Percentiles rank a stretch among this genome's conserved stretches.
Evolutionary conservation across 2,797 vertebrate genomes (phyloP).

Genomic region (Scleropages formosus): DNA sequence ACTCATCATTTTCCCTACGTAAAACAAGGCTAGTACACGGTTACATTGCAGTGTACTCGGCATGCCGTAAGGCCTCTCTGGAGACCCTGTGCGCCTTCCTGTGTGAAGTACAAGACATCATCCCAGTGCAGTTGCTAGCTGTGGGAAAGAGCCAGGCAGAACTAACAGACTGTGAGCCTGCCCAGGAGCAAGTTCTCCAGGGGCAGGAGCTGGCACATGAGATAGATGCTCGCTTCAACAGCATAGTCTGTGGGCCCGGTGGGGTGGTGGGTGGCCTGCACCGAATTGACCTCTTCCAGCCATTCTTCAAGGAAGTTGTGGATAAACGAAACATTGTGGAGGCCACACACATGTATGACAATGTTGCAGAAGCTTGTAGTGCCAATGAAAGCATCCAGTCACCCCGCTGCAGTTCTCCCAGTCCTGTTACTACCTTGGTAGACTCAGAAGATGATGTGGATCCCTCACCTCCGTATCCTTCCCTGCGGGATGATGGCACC

Average conservation of each 20-base stretch:
- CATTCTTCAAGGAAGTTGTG: constrained; percentile 85
- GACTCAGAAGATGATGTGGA: constrained; percentile 91
- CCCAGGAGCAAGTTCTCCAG: constrained; percentile 83
- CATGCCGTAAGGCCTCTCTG: constrained; percentile 85
- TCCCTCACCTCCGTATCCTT: constrained; percentile 74
- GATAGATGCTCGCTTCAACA: constrained; percentile 82
- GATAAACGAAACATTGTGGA: constrained; percentile 90
- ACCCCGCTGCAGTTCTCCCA: constrained; percentile 84
- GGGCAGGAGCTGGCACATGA: constrained; percentile 93
- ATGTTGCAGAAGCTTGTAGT: constrained; percentile 85
- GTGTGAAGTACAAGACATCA: constrained; percentile 93
- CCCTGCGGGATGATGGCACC: constrained; percentile 75
- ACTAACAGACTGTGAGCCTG: constrained; percentile 77
- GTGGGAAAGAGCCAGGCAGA: constrained; percentile 80
- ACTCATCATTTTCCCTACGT: constrained; percentile 87
- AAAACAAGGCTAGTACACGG: constrained; percentile 90
- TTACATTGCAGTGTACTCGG: constrained; percentile 89
- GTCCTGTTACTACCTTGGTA: constrained; percentile 79
- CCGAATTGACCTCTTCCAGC: constrained; percentile 85
- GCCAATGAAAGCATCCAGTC: constrained; percentile 84
- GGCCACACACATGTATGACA: constrained; percentile 95
- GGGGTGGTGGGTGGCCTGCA: constrained; percentile 78
- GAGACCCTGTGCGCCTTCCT: constrained; percentile 92
- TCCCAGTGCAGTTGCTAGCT: constrained; percentile 88
- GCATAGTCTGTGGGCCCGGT: constrained; percentile 75